phyloP scores from a whole-genome alignment of 92 coral and sea anemone genomes.

The Virgularia gustaviana region DNA sequence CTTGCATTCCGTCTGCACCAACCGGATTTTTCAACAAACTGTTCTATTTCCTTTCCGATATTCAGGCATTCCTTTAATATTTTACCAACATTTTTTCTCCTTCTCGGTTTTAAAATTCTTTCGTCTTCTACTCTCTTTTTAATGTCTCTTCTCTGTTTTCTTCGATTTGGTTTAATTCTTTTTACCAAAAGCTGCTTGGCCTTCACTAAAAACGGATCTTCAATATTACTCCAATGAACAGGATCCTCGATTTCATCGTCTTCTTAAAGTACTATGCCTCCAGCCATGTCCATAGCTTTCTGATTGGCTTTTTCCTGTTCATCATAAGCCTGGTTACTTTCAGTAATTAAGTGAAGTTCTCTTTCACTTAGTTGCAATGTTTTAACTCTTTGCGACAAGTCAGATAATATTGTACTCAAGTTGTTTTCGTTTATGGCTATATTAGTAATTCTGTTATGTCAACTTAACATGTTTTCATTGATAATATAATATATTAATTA shows the following conservation, averaged over 20 bases:
- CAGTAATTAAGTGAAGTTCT: background rate
- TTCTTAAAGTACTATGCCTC: constrained; percentile 38
- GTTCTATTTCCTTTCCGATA: constrained; percentile 40
- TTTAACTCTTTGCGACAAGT: background rate
- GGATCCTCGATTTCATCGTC: constrained; percentile 33
- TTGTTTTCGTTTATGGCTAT: background rate
- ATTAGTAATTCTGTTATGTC: too few relatives aligned
- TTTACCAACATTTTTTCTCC: constrained; percentile 39
- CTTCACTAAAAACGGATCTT: constrained; percentile 5
- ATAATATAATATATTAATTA: too few relatives aligned
- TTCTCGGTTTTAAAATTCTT: constrained; percentile 20
- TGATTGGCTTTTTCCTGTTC: constrained; percentile 10
- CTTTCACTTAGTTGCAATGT: background rate
- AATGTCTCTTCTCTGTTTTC: constrained; percentile 23
- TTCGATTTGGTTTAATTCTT: constrained; percentile 17
- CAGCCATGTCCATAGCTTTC: constrained; percentile 8
- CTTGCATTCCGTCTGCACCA: constrained; percentile 30
- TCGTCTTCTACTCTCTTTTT: constrained; percentile 23
- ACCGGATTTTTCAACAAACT: constrained; percentile 30
- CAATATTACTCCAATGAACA: constrained; percentile 26
- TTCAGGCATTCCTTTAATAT: constrained; percentile 13
- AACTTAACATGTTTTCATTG: too few relatives aligned
- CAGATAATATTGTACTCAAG: background rate
- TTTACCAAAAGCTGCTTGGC: constrained; percentile 19
- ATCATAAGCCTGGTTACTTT: constrained; percentile 1